Conservation (phyloP, 1,140 invertebrate species). For the Hydropsyche tenuis region DNA sequence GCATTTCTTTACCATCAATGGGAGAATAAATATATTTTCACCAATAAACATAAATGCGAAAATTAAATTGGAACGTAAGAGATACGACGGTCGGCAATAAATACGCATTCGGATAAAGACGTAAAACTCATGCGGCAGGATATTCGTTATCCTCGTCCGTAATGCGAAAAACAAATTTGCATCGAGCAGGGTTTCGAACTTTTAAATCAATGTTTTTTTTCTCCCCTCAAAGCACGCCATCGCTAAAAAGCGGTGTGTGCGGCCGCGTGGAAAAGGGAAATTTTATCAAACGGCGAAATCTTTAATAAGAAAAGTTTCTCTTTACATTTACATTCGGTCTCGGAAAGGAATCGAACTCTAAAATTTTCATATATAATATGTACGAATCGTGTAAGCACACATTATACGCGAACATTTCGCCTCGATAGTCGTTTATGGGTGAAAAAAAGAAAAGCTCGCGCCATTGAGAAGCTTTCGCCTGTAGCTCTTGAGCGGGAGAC, state of each 20-base stretch:
- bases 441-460: background rate
- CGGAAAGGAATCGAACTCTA: constrained; percentile 2
- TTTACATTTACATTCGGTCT: constrained; percentile 17
- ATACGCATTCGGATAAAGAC: constrained; percentile 13
- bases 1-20: too few species aligned
- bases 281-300: constrained; percentile 24
- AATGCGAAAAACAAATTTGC: constrained; percentile 24
- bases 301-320: constrained; percentile 25
- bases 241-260: background rate
- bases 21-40: background rate
- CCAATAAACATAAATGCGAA: background rate
- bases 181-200: background rate
- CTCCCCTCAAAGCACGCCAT: background rate
- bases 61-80: background rate
- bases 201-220: constrained; percentile 16
- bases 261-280: background rate
- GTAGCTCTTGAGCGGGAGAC: background rate
- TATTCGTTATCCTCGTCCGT: background rate
- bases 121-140: constrained; percentile 7
- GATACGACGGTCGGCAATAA: constrained; percentile 8
- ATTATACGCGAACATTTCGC: background rate
- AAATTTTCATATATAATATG: background rate
- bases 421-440: background rate
- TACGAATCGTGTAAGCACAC: background rate
- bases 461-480: background rate